Evolutionary conservation across 2,113 vertebrate species (phyloP).

Genomic region (Gopherus flavomarginatus): DNA sequence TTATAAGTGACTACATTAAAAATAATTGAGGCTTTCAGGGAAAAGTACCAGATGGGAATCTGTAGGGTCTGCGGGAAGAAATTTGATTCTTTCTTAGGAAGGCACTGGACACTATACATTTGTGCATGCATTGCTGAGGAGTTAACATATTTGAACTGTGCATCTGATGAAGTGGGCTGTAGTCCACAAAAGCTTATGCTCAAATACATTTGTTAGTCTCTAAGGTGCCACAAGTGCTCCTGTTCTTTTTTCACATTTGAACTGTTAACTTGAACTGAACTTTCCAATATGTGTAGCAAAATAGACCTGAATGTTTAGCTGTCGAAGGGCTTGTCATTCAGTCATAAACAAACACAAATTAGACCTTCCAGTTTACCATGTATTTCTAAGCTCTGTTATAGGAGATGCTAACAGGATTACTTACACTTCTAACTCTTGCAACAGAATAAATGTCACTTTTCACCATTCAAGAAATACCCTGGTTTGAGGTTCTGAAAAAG

Average conservation of each 20-base stretch:
- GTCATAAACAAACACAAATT: conserved; percentile 17
- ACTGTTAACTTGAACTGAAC: conserved; percentile 46
- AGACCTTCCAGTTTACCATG: not conserved
- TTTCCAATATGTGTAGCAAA: conserved; percentile 37
- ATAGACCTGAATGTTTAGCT: conserved; percentile 59
- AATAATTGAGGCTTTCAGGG: not conserved
- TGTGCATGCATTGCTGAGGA: conserved; percentile 54
- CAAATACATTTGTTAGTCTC: too few relatives aligned
- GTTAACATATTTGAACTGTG: conserved; percentile 8
- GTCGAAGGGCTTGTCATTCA: conserved; percentile 1
- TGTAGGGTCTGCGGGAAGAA: not conserved
- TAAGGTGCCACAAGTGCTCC: too few relatives aligned
- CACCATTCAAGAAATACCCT: not conserved
- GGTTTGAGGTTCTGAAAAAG: not conserved
- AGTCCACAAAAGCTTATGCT: too few relatives aligned
- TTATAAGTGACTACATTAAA: not conserved
- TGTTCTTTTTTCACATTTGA: not conserved
- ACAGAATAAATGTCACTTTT: not conserved
- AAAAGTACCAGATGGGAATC: not conserved
- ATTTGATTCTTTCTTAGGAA: conserved; percentile 5
- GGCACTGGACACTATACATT: conserved; percentile 9
- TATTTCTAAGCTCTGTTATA: not conserved
- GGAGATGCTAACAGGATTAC: not conserved
- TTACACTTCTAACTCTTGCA: not conserved
- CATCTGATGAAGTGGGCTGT: too few relatives aligned